Base-by-base conservation (phyloP, 2,888 invertebrate species). In the Odiellus spinosus region DNA sequence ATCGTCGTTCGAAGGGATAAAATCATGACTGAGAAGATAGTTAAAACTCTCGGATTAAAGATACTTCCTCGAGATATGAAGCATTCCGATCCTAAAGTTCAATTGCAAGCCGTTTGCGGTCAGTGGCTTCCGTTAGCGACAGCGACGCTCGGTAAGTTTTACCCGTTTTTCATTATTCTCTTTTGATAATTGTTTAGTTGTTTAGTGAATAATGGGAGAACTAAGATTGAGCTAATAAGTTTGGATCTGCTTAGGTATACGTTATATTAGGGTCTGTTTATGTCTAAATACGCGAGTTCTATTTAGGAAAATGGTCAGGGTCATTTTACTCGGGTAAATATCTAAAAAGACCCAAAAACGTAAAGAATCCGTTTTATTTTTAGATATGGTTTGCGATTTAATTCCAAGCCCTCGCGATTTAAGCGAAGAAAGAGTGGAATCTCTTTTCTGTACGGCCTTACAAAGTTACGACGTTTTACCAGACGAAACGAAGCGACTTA, bases 71-170 rank as follows among this genome's bases (percentile, higher is more conserved):
- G 83, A 53, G 93, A 93, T 63, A 65, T 86, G 52, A 75, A 79
- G 40, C 77, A 82, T 55, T 80, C 76, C 3, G 91, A 93, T 64
- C 67, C 76, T 0, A 77, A 78, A 63, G 71, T 78, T 1, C 82
- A 83, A 61, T 70, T 93, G 0, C 82, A 82, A 62, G 77, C 84
- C 0, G 73, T 95, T 12, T 78, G 83, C 64, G 78, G 79, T 35
- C 82, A 84, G 59, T 96, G 95, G 95, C 68, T 91, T 42, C 90
- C 93, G 4, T 67, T 96, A 42, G 81, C 91, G 5, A 68, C 69
- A 35, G 77, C 81, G 18, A 78, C 91, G n/a, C 69, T 95, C 12
- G 64, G 71, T 71, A 56, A 59, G 58, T 19, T 33, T 36, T 12
- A 34, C 8, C 14, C 21, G 26, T 26, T 26, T 26, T 8, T 26